Percentiles rank a stretch among this genome's conserved stretches.
Evolutionary conservation across 2,113 vertebrate genomes (phyloP).

Genomic region (Chloebia gouldiae): DNA sequence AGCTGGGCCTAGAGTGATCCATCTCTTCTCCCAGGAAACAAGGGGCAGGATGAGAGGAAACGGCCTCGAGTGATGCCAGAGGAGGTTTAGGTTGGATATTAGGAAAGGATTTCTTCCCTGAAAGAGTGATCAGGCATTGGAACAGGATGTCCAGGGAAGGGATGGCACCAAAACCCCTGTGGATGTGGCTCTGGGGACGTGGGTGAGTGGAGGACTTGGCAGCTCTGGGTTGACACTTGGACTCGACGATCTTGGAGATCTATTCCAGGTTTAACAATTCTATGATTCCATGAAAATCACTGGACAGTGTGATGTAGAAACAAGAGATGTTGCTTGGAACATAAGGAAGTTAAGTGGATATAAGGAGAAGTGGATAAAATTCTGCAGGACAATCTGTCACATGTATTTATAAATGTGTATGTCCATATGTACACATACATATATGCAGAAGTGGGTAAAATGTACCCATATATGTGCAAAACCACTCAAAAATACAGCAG

Average conservation of each 20-base stretch:
- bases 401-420: fast-evolving
- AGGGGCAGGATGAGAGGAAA: neutral
- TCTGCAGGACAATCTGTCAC: neutral
- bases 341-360: neutral
- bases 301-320: no score
- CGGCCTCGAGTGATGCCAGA: no score
- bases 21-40: neutral
- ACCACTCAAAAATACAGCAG: neutral
- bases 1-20: neutral
- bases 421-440: fast-evolving
- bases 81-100: no score
- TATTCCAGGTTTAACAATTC: neutral
- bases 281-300: neutral
- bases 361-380: neutral
- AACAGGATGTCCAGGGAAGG: neutral
- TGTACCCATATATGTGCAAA: neutral
- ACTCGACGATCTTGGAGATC: neutral
- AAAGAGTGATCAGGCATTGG: neutral
- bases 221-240: neutral
- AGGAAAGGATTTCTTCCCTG: neutral
- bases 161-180: neutral
- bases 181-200: neutral
- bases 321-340: neutral
- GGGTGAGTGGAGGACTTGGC: neutral
- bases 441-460: neutral